These are phyloP conservation scores for Euura saliciscinereae DNA, from an alignment of 1,140 invertebrate genomes.

Conservation along the genomic window DNA sequence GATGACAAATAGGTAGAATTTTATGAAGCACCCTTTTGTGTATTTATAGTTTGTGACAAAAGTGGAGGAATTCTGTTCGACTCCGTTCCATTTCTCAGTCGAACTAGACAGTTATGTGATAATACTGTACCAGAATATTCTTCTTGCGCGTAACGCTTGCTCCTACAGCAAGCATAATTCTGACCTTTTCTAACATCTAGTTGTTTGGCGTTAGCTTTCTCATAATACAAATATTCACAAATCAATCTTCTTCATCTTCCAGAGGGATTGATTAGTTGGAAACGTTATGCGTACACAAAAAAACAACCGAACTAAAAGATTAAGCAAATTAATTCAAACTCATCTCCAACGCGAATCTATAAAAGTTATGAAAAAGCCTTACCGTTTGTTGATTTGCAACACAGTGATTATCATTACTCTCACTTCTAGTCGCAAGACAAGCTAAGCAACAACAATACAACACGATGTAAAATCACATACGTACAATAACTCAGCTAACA, in stretches of 20 bases:
- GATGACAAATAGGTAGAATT: neutral
- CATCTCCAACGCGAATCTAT: neutral
- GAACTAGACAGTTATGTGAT: neutral
- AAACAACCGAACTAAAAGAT: too few relatives aligned
- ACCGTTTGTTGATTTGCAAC: neutral
- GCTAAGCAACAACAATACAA: neutral
- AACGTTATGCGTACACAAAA: too few relatives aligned
- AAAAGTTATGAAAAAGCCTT: neutral
- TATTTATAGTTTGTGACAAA: neutral
- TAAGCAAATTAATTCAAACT: too few relatives aligned
- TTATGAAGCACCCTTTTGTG: neutral
- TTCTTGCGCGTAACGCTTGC: neutral
- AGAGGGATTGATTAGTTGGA: too few relatives aligned
- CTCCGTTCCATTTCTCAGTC: neutral
- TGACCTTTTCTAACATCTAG: neutral
- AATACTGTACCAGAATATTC: slow-evolving; percentile 1
- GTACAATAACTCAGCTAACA: neutral
- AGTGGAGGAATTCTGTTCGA: neutral
- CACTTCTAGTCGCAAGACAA: neutral
- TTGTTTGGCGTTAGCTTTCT: neutral
- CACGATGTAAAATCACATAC: neutral
- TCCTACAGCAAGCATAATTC: neutral
- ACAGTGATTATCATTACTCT: neutral
- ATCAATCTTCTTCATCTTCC: too few relatives aligned
- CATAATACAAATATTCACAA: neutral